Conservation (phyloP, 2,888 invertebrate species). For the Plebejus anna region DNA sequence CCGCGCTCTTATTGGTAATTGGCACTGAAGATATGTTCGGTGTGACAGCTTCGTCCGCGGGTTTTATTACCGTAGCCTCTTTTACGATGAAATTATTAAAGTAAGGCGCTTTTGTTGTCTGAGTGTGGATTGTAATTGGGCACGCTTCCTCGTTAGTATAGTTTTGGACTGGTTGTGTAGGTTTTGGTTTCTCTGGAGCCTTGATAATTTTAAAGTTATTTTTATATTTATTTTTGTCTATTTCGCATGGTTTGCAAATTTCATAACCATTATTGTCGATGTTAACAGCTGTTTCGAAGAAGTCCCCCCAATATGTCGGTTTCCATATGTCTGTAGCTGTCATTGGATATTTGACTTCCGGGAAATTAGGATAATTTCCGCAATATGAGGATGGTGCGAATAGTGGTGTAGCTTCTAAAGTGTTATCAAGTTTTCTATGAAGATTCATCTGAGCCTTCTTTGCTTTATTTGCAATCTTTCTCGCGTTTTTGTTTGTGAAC, state of each 20-base stretch:
- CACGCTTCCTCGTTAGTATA: neutral
- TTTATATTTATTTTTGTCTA: neutral
- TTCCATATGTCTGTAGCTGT: slow-evolving; percentile 54
- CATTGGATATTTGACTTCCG: slow-evolving; percentile 62
- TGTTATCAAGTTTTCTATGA: neutral
- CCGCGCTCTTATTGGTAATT: neutral
- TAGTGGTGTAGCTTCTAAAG: slow-evolving; percentile 32
- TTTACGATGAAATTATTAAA: slow-evolving; percentile 2
- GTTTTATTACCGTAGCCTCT: neutral
- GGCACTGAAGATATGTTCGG: neutral
- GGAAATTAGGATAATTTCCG: slow-evolving; percentile 47
- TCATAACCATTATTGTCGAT: neutral
- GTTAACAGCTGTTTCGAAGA: neutral
- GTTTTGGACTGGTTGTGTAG: neutral
- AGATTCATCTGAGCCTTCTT: slow-evolving; percentile 10
- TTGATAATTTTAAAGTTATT: neutral
- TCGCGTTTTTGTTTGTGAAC: slow-evolving; percentile 22
- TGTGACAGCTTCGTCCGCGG: too few species aligned
- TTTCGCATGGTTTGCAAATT: neutral
- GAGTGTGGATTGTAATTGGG: neutral
- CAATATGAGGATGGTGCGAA: slow-evolving; percentile 36
- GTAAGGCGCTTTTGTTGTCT: neutral
- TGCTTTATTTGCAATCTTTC: slow-evolving; percentile 27
- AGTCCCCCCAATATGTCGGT: slow-evolving; percentile 52
- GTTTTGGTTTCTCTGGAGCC: neutral